Conservation (phyloP, 2,113 vertebrate species). For the Falcunculus frontatus region DNA sequence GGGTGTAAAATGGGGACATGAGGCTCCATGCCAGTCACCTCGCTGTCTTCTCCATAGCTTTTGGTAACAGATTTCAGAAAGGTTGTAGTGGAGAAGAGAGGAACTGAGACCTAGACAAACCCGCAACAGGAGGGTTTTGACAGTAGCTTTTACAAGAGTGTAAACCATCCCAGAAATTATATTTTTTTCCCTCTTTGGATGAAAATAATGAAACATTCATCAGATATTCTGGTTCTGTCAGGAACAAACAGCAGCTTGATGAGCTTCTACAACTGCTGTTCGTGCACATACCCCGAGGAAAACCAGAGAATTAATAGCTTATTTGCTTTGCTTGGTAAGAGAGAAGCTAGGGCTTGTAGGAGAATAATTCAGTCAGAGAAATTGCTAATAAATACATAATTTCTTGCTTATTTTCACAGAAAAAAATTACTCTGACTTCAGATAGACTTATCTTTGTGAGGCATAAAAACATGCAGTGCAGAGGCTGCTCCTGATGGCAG, state of each 20-base stretch:
- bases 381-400: constrained; percentile 17
- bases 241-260: constrained; percentile 51
- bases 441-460: neutral
- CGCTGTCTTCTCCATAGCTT: fast-evolving
- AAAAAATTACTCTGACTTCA: neutral
- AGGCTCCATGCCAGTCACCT: neutral
- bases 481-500: neutral
- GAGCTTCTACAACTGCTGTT: constrained; percentile 45
- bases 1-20: neutral
- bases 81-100: neutral
- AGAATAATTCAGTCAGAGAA: constrained; percentile 7
- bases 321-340: constrained; percentile 43
- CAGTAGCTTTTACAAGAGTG: neutral
- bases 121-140: neutral
- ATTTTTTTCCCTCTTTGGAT: neutral
- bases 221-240: neutral
- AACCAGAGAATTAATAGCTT: constrained; percentile 52
- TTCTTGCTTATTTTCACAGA: neutral
- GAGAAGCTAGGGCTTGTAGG: neutral
- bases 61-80: neutral
- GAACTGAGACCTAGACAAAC: neutral
- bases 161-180: neutral
- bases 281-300: neutral
- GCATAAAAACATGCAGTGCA: neutral
- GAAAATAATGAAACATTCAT: constrained; percentile 5